phyloP scores from a whole-genome alignment of 2,113 vertebrate genomes.

The Galemys pyrenaicus region DNA sequence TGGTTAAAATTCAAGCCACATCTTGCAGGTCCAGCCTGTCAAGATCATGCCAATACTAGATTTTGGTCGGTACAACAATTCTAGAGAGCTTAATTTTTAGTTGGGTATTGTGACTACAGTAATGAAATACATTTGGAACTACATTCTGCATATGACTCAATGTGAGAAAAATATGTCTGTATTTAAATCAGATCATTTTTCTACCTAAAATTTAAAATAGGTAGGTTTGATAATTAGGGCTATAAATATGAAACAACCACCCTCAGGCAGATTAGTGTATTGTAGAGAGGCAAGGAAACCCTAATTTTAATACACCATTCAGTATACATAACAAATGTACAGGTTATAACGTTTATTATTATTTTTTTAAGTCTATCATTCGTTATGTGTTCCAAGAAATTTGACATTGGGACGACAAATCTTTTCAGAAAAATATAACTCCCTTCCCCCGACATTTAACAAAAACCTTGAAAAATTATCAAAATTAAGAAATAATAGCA shows the following conservation, averaged over 20 bases:
- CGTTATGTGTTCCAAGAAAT: slow-evolving; percentile 71
- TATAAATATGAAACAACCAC: slow-evolving; percentile 83
- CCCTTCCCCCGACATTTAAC: slow-evolving; percentile 75
- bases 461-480: slow-evolving; percentile 76
- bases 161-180: slow-evolving; percentile 83
- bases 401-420: slow-evolving; percentile 62
- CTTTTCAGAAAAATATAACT: slow-evolving; percentile 74
- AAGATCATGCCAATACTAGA: slow-evolving; percentile 86
- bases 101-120: slow-evolving; percentile 81
- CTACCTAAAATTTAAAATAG: slow-evolving; percentile 84
- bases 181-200: slow-evolving; percentile 77
- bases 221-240: slow-evolving; percentile 83
- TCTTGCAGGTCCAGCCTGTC: slow-evolving; percentile 91
- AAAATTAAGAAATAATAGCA: slow-evolving; percentile 73
- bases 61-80: slow-evolving; percentile 85
- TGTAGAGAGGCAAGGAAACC: slow-evolving; percentile 78
- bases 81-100: slow-evolving; percentile 80
- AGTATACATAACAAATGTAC: slow-evolving; percentile 79
- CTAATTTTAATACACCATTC: slow-evolving; percentile 80
- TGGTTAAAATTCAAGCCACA: slow-evolving; percentile 85
- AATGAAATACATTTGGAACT: slow-evolving; percentile 82
- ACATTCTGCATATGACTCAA: slow-evolving; percentile 83
- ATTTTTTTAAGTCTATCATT: slow-evolving; percentile 71
- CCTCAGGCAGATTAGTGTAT: slow-evolving; percentile 77
- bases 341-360: slow-evolving; percentile 77